Evolutionary conservation across 1,140 invertebrate genomes (phyloP), one percentile per base, ranked within the genome.

Genomic region (Conus betulinus): DNA sequence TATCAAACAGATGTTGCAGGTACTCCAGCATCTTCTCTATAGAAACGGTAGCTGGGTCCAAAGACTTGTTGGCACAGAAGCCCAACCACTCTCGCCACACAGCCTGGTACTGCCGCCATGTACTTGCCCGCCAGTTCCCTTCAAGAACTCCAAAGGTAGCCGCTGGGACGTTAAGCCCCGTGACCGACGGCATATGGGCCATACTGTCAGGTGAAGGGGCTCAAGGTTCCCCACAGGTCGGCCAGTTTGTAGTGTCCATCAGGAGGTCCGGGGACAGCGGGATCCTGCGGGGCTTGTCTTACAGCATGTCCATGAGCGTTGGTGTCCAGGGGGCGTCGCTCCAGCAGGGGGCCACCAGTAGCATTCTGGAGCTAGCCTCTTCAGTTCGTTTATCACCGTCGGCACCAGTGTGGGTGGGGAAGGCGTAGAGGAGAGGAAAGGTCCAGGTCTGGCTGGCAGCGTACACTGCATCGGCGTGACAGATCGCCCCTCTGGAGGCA

Each of bases 31-130:
- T 74, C 20, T 25, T 74, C 6, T 74, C 71, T 74, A 74, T 23
- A 74, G 20, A 74, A 8, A 74, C n/a, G 71, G 71, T n/a, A 74
- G 71, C n/a, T 74, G 71, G 71, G 71, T 74, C 6, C 71, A 74
- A n/a, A 74, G 71, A 74, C 71, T 74, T 25, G 71, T 74, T 74
- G 17, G 17, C 1, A 74, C 17, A 74, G 71, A 74, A 74, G 71
- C 71, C n/a, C n/a, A 25, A 74, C 71, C 71, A 74, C n/a, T 74
- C 71, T 25, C n/a, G 17, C 71, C 71, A 74, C n/a, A 74, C 71
- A 13, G 71, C 71, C 71, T 74, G 71, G 71, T 74, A 74, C 71
- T 74, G 71, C 20, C 20, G 60, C 60, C 60, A 4, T 63, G 60
- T 63, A 63, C 60, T 63, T 63, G 11, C 60, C n/a, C 71, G 17